phyloP scores from a whole-genome alignment of 2,888 invertebrate genomes.

The Emmelina monodactyla region DNA sequence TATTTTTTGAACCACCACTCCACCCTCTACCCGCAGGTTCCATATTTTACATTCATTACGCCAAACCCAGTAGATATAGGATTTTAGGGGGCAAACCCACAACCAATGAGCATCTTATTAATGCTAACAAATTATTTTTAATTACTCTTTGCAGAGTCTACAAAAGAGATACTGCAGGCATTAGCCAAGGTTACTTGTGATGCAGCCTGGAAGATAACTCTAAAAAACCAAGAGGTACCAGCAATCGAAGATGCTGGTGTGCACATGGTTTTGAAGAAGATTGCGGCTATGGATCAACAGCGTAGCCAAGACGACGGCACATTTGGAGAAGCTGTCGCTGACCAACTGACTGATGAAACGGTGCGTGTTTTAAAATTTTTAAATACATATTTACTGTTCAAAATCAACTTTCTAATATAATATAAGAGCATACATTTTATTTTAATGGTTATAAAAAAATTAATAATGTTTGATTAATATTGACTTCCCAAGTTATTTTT shows the following conservation, averaged over 20 bases:
- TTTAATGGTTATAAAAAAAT: too few species aligned
- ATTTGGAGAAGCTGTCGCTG: slow-evolving; percentile 66
- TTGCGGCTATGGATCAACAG: slow-evolving; percentile 71
- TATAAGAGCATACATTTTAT: too few species aligned
- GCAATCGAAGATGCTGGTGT: slow-evolving; percentile 79
- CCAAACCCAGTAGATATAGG: too few species aligned
- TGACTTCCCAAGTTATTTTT: too few species aligned
- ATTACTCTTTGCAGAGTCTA: slow-evolving; percentile 36
- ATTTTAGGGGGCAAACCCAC: too few species aligned
- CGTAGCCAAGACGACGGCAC: slow-evolving; percentile 36
- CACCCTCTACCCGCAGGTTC: too few species aligned
- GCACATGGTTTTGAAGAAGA: slow-evolving; percentile 79
- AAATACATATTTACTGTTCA: slow-evolving; percentile 7
- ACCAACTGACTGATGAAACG: slow-evolving; percentile 58
- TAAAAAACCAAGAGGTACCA: slow-evolving; percentile 43
- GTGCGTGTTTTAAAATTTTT: slow-evolving; percentile 36
- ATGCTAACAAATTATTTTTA: too few species aligned
- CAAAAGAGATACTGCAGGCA: slow-evolving; percentile 35
- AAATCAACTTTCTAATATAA: background rate
- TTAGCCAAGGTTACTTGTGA: slow-evolving; percentile 41
- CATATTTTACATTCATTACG: too few species aligned
- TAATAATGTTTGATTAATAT: too few species aligned
- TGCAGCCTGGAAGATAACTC: slow-evolving; percentile 62
- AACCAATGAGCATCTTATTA: too few species aligned
- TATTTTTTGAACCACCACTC: too few species aligned